These are phyloP conservation scores for Acanthiza pusilla DNA, from an alignment of 2,797 vertebrate genomes.

Conservation along the genomic window DNA sequence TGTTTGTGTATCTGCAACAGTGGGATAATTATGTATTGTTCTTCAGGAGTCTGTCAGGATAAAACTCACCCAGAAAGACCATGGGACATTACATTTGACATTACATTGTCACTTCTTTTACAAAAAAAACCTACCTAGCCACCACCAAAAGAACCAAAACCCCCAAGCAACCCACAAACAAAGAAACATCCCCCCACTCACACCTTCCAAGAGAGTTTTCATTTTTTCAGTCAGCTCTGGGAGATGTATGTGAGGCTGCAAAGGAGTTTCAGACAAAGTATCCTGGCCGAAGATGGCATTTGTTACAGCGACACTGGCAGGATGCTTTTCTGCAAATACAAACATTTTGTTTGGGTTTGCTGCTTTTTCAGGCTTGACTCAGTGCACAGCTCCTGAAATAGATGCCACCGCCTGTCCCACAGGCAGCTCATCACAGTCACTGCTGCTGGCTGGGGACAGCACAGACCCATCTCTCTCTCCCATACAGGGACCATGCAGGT, in stretches of 20 bases:
- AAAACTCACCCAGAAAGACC: accelerated
- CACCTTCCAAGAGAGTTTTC: neutral
- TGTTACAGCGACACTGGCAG: neutral
- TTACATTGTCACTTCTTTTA: neutral
- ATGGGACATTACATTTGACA: neutral
- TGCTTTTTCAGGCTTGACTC: neutral
- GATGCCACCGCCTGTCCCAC: neutral
- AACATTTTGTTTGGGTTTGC: neutral
- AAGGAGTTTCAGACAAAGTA: neutral
- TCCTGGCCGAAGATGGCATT: neutral
- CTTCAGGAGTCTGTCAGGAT: neutral
- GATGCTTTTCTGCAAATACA: neutral
- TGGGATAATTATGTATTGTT: neutral
- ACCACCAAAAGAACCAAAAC: neutral
- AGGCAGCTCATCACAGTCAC: neutral
- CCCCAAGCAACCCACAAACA: neutral
- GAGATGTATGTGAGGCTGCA: neutral
- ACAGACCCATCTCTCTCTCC: neutral
- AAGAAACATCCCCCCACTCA: accelerated
- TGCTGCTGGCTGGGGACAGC: neutral
- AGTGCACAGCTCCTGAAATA: neutral
- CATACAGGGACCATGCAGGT: accelerated
- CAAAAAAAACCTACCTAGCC: neutral
- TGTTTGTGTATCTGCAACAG: neutral
- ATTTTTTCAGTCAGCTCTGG: neutral